A percentile compares a stretch with the other conserved stretches of the same genome.
Conservation (phyloP, 2,113 vertebrate genomes). For the Nasalis larvatus region DNA sequence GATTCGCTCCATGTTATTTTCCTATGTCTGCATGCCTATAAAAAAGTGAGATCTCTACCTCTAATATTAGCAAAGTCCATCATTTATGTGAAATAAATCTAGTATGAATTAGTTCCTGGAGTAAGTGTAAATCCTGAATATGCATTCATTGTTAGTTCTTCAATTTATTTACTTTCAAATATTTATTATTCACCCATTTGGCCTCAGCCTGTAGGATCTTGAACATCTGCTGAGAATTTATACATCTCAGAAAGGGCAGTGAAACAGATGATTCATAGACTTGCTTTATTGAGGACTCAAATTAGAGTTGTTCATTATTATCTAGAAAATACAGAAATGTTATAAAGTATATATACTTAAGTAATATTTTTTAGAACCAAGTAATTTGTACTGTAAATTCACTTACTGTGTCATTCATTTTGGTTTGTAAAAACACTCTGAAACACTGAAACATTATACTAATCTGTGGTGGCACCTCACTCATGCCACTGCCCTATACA, state of each 20-base stretch:
- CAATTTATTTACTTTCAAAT: background rate
- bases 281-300: background rate
- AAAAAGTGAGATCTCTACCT: background rate
- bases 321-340: background rate
- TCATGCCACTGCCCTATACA: background rate
- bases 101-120: background rate
- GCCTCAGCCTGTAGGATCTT: background rate
- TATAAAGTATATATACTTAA: background rate
- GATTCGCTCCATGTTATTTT: background rate
- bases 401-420: background rate
- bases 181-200: background rate
- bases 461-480: background rate
- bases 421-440: background rate
- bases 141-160: background rate
- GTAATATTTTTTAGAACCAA: background rate
- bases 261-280: background rate
- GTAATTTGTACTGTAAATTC: background rate
- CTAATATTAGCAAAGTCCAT: background rate
- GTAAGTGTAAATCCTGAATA: background rate
- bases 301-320: background rate
- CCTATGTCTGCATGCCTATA: background rate
- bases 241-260: background rate
- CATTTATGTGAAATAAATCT: background rate
- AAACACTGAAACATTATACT: background rate
- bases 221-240: background rate